These are phyloP conservation scores for Sebastes kiyomatsui DNA, from an alignment of 2,797 vertebrate genomes.

Conservation along the genomic window DNA sequence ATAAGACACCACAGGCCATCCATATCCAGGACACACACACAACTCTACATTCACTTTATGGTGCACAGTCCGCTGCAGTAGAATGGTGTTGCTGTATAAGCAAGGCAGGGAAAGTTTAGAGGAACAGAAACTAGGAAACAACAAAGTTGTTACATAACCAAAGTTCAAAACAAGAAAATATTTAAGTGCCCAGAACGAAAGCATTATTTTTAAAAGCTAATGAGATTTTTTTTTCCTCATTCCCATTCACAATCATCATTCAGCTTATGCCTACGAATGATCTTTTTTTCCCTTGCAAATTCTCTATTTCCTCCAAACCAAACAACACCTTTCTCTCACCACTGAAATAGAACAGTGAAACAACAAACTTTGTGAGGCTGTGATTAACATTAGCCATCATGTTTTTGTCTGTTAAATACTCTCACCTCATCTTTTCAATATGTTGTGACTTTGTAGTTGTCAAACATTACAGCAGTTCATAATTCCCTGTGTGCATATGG, in stretches of 20 bases:
- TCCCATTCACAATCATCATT: not conserved
- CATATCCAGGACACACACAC: constrained; percentile 34
- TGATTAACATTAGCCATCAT: constrained; percentile 20
- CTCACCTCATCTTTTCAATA: constrained; percentile 8
- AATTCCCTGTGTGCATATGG: constrained; percentile 2
- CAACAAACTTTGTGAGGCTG: constrained; percentile 20
- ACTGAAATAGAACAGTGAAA: constrained; percentile 6
- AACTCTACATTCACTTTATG: constrained; percentile 17
- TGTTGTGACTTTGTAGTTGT: constrained; percentile 39
- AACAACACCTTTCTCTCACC: constrained; percentile 1
- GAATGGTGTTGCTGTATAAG: constrained; percentile 1
- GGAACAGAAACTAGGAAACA: constrained; percentile 2
- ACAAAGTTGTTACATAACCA: constrained; percentile 3
- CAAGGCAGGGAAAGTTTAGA: constrained; percentile 9
- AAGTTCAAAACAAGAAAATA: constrained; percentile 1
- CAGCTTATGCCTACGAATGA: not conserved
- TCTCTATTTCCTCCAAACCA: not conserved
- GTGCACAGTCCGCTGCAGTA: constrained; percentile 3
- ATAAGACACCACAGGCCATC: constrained; percentile 50
- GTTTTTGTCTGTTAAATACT: constrained; percentile 28
- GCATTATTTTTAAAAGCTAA: constrained; percentile 7
- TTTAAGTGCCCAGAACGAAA: not conserved
- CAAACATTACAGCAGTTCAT: constrained; percentile 31
- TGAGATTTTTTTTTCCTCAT: not conserved
- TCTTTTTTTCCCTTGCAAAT: not conserved